These are phyloP conservation scores for Dasysyrphus albostriatus DNA, from an alignment of 2,888 invertebrate species.

Conservation along the genomic window DNA sequence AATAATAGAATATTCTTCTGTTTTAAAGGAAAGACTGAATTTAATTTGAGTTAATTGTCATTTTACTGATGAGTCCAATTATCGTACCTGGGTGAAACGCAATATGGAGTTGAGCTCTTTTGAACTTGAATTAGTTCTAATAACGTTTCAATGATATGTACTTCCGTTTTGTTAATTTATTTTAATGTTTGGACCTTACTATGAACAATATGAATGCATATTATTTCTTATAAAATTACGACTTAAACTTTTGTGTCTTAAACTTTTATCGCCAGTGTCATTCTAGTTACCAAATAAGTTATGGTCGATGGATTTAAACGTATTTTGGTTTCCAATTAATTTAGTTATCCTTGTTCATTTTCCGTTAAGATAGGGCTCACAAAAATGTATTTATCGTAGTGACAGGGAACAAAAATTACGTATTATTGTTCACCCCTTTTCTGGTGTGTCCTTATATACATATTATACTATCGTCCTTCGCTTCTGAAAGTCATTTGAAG, in stretches of 20 bases:
- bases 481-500: conserved; percentile 66
- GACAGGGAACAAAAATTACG: background rate
- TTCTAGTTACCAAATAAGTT: background rate
- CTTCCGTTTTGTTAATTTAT: background rate
- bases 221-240: too few relatives aligned
- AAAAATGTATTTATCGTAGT: conserved; percentile 14
- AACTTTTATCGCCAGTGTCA: background rate
- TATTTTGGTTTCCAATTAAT: background rate
- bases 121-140: too few relatives aligned
- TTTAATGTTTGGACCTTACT: too few relatives aligned
- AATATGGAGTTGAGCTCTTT: too few relatives aligned
- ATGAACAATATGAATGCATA: too few relatives aligned
- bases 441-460: background rate
- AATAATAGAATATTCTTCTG: too few relatives aligned
- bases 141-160: too few relatives aligned
- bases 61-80: too few relatives aligned
- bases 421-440: conserved; percentile 1
- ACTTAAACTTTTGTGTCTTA: too few relatives aligned
- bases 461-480: conserved; percentile 43
- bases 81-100: too few relatives aligned
- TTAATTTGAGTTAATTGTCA: too few relatives aligned
- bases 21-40: too few relatives aligned
- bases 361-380: conserved; percentile 13
- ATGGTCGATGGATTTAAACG: conserved; percentile 1
- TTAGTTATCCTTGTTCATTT: conserved; percentile 11